Conservation (phyloP, 2,113 vertebrate genomes). For the Pteronura brasiliensis region DNA sequence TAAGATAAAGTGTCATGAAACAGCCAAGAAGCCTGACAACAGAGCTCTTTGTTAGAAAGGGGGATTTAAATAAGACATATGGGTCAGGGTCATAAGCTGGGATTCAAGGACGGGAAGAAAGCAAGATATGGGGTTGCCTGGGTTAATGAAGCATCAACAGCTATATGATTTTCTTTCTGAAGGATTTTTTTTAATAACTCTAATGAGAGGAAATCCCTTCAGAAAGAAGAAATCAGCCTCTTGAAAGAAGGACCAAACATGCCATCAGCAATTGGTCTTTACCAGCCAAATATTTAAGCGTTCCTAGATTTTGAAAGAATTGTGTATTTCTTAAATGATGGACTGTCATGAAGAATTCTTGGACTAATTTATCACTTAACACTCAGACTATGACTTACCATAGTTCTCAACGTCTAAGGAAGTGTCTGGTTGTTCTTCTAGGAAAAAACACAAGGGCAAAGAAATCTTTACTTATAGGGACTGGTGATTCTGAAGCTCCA, state of each 20-base stretch:
- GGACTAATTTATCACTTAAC: not conserved
- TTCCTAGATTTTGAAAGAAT: not conserved
- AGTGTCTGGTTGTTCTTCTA: not conserved
- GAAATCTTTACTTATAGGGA: not conserved
- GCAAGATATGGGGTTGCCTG: not conserved
- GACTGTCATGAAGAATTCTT: not conserved
- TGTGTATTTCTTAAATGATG: not conserved
- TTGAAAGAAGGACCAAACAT: not conserved
- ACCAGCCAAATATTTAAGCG: not conserved
- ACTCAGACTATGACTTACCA: conserved; percentile 35
- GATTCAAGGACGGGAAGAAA: not conserved
- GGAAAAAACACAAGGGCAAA: conserved; percentile 49
- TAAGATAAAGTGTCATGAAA: not conserved
- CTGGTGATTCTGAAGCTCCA: not conserved
- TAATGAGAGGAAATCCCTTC: not conserved
- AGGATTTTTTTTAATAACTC: not conserved
- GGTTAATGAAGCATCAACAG: not conserved
- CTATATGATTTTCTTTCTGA: not conserved
- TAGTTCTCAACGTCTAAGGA: not conserved
- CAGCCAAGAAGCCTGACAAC: not conserved
- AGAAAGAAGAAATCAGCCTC: not conserved
- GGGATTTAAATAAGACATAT: not conserved
- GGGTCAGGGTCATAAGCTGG: not conserved
- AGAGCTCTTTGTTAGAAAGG: not conserved
- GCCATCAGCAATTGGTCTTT: not conserved